Evolutionary conservation across 2,888 invertebrate genomes (phyloP), one percentile per base, ranked within the genome.

Genomic region (Dryadula phaetusa): DNA sequence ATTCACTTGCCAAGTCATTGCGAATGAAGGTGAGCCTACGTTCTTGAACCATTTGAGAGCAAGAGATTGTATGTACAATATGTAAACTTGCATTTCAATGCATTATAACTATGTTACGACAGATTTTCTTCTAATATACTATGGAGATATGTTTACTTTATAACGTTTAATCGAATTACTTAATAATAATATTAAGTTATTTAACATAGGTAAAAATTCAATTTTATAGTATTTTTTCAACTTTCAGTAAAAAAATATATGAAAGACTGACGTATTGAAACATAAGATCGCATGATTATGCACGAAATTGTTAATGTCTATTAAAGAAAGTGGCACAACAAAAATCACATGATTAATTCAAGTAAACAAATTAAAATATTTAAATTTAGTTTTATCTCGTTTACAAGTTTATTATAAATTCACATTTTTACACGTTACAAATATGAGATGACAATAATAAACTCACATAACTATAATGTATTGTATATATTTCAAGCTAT

Each of bases 11-110:
- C 62, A 62, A 61, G 54, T 56, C 66, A 61, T 67, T 63, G 42
- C 20, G 42, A 65, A 42, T 63, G 80, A 79, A 79, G 79, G 80
- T 75, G 71, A 75, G 62, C 66, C 40, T 25, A 64, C 60, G 80
- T 63, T 77, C 79, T 80, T 81, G 79, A 81, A 79, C 79, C 76
- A 77, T 78, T 76, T 77, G 77, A 75, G 69, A 63, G 53, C 54
- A 53, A 70, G 62, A 71, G 66, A 70, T 64, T 67, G 66, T 65
- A 37, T 63, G 60, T 64, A 65, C 65, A 65, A 66, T 69, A 70
- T 70, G 70, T 66, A 67, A 70, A 70, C 42, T 67, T 58, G 28
- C 20, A 52, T 65, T 56, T 58, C 46, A 56, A 69, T 62, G 56
- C 28, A 66, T 52, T 52, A 54, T 56, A 65, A 34, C 40, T 54